Conservation (phyloP, 2,113 vertebrate species). For the Melierax canorus region DNA sequence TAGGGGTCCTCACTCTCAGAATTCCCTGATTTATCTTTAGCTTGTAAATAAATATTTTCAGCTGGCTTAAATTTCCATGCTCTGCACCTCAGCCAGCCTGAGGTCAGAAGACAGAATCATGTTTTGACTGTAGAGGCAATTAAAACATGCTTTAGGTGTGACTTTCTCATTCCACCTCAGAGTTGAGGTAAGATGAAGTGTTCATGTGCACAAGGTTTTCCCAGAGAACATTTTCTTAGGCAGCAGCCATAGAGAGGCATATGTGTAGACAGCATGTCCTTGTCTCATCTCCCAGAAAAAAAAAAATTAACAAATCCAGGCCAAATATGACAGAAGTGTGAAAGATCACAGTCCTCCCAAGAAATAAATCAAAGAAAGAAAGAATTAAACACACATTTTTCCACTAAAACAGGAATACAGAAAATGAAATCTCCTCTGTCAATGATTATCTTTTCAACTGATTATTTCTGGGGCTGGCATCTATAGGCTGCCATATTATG, state of each 20-base stretch:
- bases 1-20: background rate
- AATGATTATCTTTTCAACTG: conserved; percentile 34
- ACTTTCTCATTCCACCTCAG: background rate
- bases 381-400: background rate
- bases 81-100: background rate
- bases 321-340: background rate
- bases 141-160: background rate
- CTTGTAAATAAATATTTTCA: background rate
- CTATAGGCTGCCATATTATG: conserved; percentile 55
- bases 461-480: conserved; percentile 45
- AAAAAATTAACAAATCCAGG: background rate
- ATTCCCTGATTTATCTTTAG: background rate
- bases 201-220: background rate
- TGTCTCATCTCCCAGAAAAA: background rate
- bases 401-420: conserved; percentile 4
- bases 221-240: background rate
- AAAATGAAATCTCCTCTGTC: conserved; percentile 1
- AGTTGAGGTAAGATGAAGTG: background rate
- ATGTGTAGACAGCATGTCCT: background rate
- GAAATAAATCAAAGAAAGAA: background rate
- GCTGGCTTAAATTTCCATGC: background rate
- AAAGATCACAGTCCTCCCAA: background rate
- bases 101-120: background rate
- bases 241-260: background rate
- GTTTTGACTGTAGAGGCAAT: background rate